phyloP scores from a whole-genome alignment of 2,888 invertebrate species.

The Mesorhabditis sp. region DNA sequence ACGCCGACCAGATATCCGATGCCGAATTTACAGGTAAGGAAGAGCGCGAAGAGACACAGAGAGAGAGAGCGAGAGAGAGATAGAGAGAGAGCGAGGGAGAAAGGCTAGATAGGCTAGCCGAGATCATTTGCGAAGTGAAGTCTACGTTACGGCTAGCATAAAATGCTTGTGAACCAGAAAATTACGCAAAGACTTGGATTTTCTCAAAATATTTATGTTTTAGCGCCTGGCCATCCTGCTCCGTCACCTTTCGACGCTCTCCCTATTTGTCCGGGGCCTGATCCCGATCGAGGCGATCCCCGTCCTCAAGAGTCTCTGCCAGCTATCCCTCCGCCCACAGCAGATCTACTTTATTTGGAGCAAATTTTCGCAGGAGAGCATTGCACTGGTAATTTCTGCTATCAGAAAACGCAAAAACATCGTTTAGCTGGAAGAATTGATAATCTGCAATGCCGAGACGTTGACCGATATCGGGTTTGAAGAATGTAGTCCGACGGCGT shows the following conservation, averaged over 20 bases:
- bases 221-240: constrained; percentile 27
- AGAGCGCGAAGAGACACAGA: too few relatives aligned
- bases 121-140: too few relatives aligned
- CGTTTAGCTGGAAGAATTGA: constrained; percentile 30
- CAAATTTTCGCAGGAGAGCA: constrained; percentile 30
- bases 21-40: constrained; percentile 35
- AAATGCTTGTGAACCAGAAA: too few relatives aligned
- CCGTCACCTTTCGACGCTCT: constrained; percentile 32
- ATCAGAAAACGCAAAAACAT: neutral
- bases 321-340: constrained; percentile 29
- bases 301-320: constrained; percentile 29
- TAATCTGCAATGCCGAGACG: constrained; percentile 18
- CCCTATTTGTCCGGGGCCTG: constrained; percentile 44
- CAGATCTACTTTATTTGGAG: constrained; percentile 52
- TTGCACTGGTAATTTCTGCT: constrained; percentile 20
- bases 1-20: constrained; percentile 33
- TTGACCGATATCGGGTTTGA: constrained; percentile 40
- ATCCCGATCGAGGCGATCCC: constrained; percentile 44
- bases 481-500: constrained; percentile 32
- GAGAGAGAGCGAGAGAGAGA: too few relatives aligned
- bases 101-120: too few relatives aligned
- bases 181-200: neutral
- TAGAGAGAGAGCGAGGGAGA: too few relatives aligned
- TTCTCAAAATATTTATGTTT: constrained; percentile 8
- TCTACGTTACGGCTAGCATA: too few relatives aligned